Evolutionary conservation across 2,797 vertebrate species (phyloP), one percentile per base, ranked within the genome.

Genomic region (Gorsachius magnificus): DNA sequence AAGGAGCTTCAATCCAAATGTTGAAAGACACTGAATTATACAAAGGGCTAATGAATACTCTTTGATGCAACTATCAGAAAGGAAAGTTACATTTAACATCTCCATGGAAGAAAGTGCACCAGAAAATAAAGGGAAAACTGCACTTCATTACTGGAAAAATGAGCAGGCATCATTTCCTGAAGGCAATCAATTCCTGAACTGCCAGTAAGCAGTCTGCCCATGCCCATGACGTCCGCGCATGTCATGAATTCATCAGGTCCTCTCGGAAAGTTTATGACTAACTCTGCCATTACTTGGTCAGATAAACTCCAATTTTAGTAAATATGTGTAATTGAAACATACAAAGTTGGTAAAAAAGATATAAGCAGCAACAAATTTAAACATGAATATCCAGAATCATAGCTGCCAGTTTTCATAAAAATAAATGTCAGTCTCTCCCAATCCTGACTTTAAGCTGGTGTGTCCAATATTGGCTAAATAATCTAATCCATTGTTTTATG

Each of bases 121-220:
- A 93, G 81, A 89, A 93, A 93, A 79, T 63, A 79, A 87, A 82
- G 75, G 25, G 29, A 50, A 90, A 91, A 77, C 20, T 41, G 43
- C 18, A 53, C 28, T 90, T 94, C 53, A 53, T 89, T 80, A 70
- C 51, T 74, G 83, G 12, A 66, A 95, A 89, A 96, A 87, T 63
- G 31, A 72, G 20, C 14, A 22, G 24, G 25, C 35, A 43, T 76
- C 6, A 60, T 87, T 89, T 92, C 43, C 78, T 77, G 66, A 87
- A 53, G 33, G 56, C 14, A 60, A 60, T 90, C 9, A 25, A 38
- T 69, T 93, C 70, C 69, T 94, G 70, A 70, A 41, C 72, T 86
- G 36, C 69, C 80, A 78, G 13, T 63, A 83, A 65, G 29, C 28
- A 29, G 29, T 66, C 50, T 87, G 38, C 35, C 77, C 58, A 8